These are phyloP conservation scores for Acrocephalus scirpaceus DNA, from an alignment of 2,797 vertebrate genomes.

Conservation along the genomic window DNA sequence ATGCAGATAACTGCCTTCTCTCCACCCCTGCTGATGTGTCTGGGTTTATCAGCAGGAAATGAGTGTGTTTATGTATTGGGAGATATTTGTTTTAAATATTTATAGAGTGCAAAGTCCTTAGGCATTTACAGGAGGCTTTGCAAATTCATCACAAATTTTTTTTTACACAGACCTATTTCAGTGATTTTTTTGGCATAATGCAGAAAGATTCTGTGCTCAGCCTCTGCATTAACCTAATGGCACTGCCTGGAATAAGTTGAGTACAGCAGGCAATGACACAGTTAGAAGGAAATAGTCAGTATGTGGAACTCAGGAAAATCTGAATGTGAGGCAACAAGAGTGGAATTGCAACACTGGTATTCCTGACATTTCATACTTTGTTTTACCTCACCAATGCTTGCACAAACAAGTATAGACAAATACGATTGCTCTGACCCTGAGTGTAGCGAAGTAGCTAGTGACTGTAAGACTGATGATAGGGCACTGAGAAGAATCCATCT, in stretches of 20 bases:
- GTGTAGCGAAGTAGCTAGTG: neutral
- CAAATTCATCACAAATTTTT: slow-evolving; percentile 47
- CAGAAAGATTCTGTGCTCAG: slow-evolving; percentile 4
- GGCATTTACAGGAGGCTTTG: slow-evolving; percentile 60
- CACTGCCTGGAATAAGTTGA: neutral
- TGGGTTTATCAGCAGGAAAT: slow-evolving; percentile 68
- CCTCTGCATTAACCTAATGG: neutral
- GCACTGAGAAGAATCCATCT: neutral
- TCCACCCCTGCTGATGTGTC: slow-evolving; percentile 37
- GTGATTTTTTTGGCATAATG: slow-evolving; percentile 9
- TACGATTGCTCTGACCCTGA: neutral
- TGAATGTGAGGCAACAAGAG: neutral
- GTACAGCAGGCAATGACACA: neutral
- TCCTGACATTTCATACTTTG: neutral
- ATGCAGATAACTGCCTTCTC: slow-evolving; percentile 56
- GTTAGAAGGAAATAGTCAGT: neutral
- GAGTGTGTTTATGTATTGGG: slow-evolving; percentile 67
- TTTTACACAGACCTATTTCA: slow-evolving; percentile 6
- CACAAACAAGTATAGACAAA: neutral
- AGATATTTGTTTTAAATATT: slow-evolving; percentile 79
- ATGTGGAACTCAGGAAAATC: neutral
- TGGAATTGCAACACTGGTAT: neutral
- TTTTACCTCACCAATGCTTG: neutral
- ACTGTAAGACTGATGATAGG: neutral
- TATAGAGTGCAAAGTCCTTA: slow-evolving; percentile 67